Evolutionary conservation across 1,140 invertebrate species (phyloP).

Genomic region (Zaprionus nigranus): DNA sequence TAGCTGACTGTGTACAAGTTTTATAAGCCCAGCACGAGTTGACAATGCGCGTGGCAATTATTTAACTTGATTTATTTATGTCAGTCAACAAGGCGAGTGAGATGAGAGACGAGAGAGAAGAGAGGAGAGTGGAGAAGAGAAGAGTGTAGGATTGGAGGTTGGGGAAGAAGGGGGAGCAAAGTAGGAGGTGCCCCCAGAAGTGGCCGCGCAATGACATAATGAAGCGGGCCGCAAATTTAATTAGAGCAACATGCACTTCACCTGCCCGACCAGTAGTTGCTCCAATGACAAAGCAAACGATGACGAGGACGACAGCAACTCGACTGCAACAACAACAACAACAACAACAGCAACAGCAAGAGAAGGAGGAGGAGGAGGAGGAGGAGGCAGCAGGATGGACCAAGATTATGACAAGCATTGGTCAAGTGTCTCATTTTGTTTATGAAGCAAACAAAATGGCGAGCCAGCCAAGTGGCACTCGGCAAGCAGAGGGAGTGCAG

Average conservation of each 20-base stretch:
- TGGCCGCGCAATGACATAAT: slow-evolving; percentile 52
- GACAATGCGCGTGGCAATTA: slow-evolving; percentile 76
- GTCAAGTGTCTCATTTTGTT: slow-evolving; percentile 75
- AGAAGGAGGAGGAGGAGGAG: neutral
- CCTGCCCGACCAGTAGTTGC: slow-evolving; percentile 45
- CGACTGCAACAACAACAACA: slow-evolving; percentile 21
- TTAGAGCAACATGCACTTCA: slow-evolving; percentile 72
- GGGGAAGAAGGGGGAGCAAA: neutral
- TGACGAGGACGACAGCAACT: slow-evolving; percentile 4
- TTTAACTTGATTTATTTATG: slow-evolving; percentile 80
- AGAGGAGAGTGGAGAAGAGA: no score
- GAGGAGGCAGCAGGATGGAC: neutral
- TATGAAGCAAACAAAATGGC: slow-evolving; percentile 66
- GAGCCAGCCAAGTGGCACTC: slow-evolving; percentile 30
- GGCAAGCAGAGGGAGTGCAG: neutral
- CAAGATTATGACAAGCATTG: slow-evolving; percentile 48
- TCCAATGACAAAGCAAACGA: slow-evolving; percentile 74
- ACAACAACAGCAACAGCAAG: slow-evolving; percentile 40
- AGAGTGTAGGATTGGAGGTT: neutral
- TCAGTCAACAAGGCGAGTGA: slow-evolving; percentile 56
- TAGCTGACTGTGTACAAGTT: slow-evolving; percentile 40
- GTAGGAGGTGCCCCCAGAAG: neutral
- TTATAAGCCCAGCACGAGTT: slow-evolving; percentile 48
- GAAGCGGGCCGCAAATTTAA: slow-evolving; percentile 70
- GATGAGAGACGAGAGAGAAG: neutral